Evolutionary conservation across 2,113 vertebrate genomes (phyloP), one percentile per base, ranked within the genome.

Genomic region (Athene cunicularia): DNA sequence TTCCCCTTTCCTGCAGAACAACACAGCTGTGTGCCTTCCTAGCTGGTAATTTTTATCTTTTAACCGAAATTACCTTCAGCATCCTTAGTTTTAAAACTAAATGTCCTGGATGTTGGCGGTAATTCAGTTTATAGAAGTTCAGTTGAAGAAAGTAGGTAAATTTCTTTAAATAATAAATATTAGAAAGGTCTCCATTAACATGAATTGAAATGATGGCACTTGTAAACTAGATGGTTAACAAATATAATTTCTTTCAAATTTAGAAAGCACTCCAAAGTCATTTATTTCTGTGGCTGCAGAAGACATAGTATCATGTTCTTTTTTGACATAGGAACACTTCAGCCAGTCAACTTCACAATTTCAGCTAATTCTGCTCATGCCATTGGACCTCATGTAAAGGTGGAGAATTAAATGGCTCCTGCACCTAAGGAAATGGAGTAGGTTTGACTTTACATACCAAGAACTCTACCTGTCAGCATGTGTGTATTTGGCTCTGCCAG

Each of bases 51-150:
- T 94, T 95, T 93, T 97, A 81, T 94, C 80, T 92, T 87, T 70
- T 94, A 85, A 95, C 77, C 91, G 89, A 96, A 95, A 96, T 86
- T 88, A 86, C 80, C 79, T 95, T 95, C 86, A 90, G 86, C 77
- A 93, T 85, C 80, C 49, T 76, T 72, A 52, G 55, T 82, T 84
- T 95, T 90, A 27, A 55, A 83, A 63, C 37, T 41, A 30, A 80
- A 81, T 21, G 22, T 18, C 67, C 76, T 35, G 12, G 76, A 73
- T 83, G 89, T 55, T 80, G 66, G 20, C 24, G 4, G 53, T 4
- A 90, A 83, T 35, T 80, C 45, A 80, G 50, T 27, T 86, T 37
- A 68, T 32, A 55, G 27, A 90, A 90, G 80, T 63, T 37, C 50
- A 59, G 41, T 6, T 24, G 45, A 80, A 85, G 19, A 68, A 79